A percentile compares a stretch with the other conserved stretches of the same genome.
phyloP scores from a whole-genome alignment of 2,113 vertebrate genomes.

The Elgaria multicarinata region DNA sequence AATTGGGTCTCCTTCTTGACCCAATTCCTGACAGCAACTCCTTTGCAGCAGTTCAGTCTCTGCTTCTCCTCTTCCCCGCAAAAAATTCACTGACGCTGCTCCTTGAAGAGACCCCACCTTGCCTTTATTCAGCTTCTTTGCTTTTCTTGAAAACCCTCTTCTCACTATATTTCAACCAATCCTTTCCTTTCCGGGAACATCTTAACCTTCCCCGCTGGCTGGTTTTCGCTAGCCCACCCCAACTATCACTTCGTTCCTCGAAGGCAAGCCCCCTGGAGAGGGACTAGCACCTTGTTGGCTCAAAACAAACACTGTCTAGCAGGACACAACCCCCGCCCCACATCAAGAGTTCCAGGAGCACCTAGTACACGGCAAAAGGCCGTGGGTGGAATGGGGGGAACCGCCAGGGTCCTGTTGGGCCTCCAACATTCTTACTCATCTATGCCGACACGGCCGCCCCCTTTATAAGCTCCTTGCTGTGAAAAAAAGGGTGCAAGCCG shows the following conservation, averaged over 20 bases:
- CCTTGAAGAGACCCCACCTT: too few relatives aligned
- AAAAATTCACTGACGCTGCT: not conserved
- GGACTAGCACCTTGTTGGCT: not conserved
- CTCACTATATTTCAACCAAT: not conserved
- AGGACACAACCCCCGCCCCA: too few relatives aligned
- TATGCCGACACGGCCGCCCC: not conserved
- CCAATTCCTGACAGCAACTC: too few relatives aligned
- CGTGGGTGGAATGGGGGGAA: not conserved
- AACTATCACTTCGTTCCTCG: not conserved
- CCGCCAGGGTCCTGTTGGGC: too few relatives aligned
- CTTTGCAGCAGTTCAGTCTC: not conserved
- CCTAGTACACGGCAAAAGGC: slow-evolving; percentile 29
- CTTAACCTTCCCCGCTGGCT: not conserved
- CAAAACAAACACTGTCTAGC: not conserved
- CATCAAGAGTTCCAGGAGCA: slow-evolving; percentile 22
- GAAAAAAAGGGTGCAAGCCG: not conserved
- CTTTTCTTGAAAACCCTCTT: not conserved
- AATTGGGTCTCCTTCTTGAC: not conserved
- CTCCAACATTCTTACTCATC: too few relatives aligned
- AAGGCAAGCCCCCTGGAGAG: not conserved
- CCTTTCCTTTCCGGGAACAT: not conserved
- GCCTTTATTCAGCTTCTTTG: not conserved
- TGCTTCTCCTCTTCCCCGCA: not conserved
- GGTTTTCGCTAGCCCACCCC: not conserved
- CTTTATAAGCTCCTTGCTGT: not conserved